A percentile compares a stretch with the other conserved stretches of the same genome.
These are phyloP conservation scores for Gryllus longicercus DNA, from an alignment of 2,888 invertebrate genomes.

Conservation along the genomic window DNA sequence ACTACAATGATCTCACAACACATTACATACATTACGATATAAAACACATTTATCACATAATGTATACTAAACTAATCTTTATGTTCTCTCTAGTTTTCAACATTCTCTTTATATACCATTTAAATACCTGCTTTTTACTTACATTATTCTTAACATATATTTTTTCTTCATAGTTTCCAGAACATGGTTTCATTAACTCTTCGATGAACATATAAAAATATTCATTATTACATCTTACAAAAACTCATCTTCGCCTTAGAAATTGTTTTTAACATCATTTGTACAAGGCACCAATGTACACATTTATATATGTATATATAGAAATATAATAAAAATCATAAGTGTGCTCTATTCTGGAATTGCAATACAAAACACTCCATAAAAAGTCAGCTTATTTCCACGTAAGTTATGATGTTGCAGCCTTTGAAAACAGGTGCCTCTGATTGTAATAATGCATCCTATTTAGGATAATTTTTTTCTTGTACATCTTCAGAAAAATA, in stretches of 20 bases:
- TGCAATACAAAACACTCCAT: slow-evolving; percentile 28
- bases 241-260: slow-evolving; percentile 63
- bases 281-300: slow-evolving; percentile 53
- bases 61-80: slow-evolving; percentile 30
- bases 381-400: slow-evolving; percentile 1
- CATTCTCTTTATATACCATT: slow-evolving; percentile 34
- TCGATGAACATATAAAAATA: slow-evolving; percentile 64
- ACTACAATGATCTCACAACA: slow-evolving; percentile 27
- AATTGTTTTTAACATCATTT: slow-evolving; percentile 51
- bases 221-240: slow-evolving; percentile 66
- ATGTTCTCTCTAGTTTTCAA: slow-evolving; percentile 27
- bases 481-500: too few relatives aligned
- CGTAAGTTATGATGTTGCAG: background rate
- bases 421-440: background rate
- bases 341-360: slow-evolving; percentile 35
- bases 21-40: slow-evolving; percentile 30
- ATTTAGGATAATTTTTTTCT: too few relatives aligned
- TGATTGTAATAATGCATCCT: too few relatives aligned
- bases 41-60: slow-evolving; percentile 36
- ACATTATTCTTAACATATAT: slow-evolving; percentile 33
- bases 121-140: slow-evolving; percentile 33
- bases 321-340: slow-evolving; percentile 34
- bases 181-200: slow-evolving; percentile 33
- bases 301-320: slow-evolving; percentile 32
- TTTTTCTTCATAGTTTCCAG: slow-evolving; percentile 30